Evolutionary conservation across 2,113 vertebrate genomes (phyloP), one percentile per base, ranked within the genome.

Genomic region (Dunckerocampus dactyliophorus): DNA sequence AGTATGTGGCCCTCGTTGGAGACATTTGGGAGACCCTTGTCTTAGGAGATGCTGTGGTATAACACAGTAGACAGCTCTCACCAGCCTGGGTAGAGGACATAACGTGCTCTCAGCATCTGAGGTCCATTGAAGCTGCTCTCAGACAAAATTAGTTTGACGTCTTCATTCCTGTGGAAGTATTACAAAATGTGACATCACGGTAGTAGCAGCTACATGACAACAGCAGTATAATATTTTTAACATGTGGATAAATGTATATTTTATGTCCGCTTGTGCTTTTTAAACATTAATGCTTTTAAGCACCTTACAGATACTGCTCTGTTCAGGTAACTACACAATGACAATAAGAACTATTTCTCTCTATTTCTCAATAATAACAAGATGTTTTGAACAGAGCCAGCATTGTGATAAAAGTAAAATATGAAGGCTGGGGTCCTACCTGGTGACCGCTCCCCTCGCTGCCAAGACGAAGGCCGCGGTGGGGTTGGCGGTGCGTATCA

Each of bases 31-130:
- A 14, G 31, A 34, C 31, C 31, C 31, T 5, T 14, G 39, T 43
- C 39, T 4, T 4, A 13, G 39, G 13, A 43, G 39, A 43, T 43
- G 37, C 37, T 19, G 19, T 21, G n/a, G 47, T 48, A 20, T 4
- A 19, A 16, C 31, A 12, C 0, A 19, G 7, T n/a, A 28, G 2
- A 42, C 47, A 24, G 16, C 54, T 62, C 93, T 95, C 90, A 92
- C 96, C 95, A 98, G 89, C 96, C 96, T 65, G 95, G 95, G 75
- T 93, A 96, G 81, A 95, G 92, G 81, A 99, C 90, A 45, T 97
- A 95, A 63, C 96, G 93, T 42, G 92, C 89, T 83, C 90, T 93
- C 69, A 94, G 89, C 95, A 97, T 96, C 85, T 89, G 91, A 10
- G 93, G 85, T 73, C 86, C 89, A 42, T 84, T 91, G 76, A 99